Conservation (phyloP, 2,888 invertebrate genomes). For the Lordiphosa fenestrarum region DNA sequence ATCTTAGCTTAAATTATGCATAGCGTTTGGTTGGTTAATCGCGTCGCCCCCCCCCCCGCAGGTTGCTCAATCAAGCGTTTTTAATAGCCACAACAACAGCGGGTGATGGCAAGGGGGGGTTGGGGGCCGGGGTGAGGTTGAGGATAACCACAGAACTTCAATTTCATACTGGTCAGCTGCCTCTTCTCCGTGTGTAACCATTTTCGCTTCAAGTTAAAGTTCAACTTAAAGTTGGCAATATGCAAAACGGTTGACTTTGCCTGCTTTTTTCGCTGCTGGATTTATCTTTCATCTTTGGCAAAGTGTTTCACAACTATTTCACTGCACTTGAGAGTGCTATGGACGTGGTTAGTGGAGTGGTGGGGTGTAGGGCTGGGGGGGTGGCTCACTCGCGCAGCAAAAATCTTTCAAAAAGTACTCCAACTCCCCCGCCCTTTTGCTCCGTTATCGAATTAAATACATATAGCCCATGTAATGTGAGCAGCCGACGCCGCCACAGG, state of each 20-base stretch:
- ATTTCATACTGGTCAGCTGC: conserved; percentile 36
- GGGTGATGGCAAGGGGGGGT: conserved; percentile 7
- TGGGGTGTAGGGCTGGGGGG: not conserved
- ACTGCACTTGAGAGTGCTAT: conserved; percentile 63
- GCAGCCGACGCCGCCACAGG: conserved; percentile 39
- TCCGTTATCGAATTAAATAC: conserved; percentile 69
- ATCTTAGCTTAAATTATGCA: conserved; percentile 36
- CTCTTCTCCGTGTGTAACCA: not conserved
- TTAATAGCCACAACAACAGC: conserved; percentile 37
- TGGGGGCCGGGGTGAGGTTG: conserved; percentile 8
- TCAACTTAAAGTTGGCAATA: conserved; percentile 30
- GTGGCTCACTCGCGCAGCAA: conserved; percentile 56
- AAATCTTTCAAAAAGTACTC: conserved; percentile 49
- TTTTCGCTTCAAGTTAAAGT: conserved; percentile 8
- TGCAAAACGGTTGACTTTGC: conserved; percentile 24
- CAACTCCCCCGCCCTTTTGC: conserved; percentile 13
- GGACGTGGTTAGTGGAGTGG: conserved; percentile 6
- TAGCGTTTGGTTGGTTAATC: conserved; percentile 16
- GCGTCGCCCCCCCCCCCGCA: conserved; percentile 36
- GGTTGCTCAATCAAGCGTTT: conserved; percentile 49
- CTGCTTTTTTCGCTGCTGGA: conserved; percentile 31
- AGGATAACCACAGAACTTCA: conserved; percentile 38
- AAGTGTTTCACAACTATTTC: conserved; percentile 75
- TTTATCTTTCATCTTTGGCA: conserved; percentile 76
- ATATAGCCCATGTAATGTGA: conserved; percentile 34